Evolutionary conservation across 2,113 vertebrate genomes (phyloP).

Genomic region (Ictalurus punctatus): DNA sequence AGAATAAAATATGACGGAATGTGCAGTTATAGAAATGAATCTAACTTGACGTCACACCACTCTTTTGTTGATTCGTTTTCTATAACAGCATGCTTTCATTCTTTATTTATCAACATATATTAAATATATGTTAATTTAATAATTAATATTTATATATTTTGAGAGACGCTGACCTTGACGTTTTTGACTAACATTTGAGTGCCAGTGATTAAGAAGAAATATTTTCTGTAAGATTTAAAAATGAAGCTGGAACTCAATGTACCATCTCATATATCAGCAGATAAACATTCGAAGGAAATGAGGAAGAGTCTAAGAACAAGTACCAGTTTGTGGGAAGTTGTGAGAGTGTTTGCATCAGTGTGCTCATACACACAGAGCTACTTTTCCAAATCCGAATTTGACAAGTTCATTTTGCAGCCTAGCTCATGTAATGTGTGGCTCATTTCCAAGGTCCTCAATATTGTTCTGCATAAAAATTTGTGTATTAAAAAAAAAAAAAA

Average conservation of each 20-base stretch:
- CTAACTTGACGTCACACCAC: background rate
- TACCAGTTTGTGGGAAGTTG: background rate
- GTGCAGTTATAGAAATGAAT: background rate
- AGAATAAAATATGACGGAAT: background rate
- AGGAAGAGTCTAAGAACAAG: background rate
- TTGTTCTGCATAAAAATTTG: background rate
- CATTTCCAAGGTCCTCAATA: background rate
- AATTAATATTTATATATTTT: too few species aligned
- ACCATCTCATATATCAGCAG: conserved; percentile 7
- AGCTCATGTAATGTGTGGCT: background rate
- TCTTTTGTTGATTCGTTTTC: background rate
- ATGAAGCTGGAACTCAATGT: background rate
- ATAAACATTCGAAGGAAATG: background rate
- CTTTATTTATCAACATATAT: background rate
- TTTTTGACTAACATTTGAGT: background rate
- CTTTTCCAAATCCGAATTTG: conserved; percentile 5
- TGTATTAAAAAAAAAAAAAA: background rate
- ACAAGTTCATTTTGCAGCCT: background rate
- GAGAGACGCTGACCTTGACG: background rate
- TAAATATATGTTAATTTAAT: too few species aligned
- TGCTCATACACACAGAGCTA: background rate
- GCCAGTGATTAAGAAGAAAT: background rate
- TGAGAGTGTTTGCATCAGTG: conserved; percentile 21
- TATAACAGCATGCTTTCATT: background rate
- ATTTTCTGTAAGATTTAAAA: background rate